Percentiles rank a stretch among this genome's conserved stretches.
phyloP scores from a whole-genome alignment of 2,113 vertebrate species.

The Strix uralensis region DNA sequence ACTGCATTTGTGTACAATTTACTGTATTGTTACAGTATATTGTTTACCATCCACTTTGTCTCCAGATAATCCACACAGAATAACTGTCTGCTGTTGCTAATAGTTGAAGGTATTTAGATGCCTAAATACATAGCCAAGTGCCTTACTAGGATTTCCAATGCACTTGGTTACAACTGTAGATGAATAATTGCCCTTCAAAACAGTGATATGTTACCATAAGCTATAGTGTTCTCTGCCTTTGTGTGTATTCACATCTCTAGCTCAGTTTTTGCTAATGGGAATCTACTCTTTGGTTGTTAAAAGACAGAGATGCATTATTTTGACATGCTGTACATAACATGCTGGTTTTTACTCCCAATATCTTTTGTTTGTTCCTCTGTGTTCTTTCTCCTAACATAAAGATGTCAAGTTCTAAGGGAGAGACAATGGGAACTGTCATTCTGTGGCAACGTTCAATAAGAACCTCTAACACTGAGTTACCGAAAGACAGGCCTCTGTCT shows the following conservation, averaged over 20 bases:
- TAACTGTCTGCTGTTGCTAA: background rate
- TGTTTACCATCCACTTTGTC: background rate
- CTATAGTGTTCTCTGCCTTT: background rate
- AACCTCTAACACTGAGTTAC: background rate
- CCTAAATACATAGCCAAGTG: background rate
- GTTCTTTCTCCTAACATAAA: background rate
- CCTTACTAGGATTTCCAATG: background rate
- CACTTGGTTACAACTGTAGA: background rate
- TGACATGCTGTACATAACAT: background rate
- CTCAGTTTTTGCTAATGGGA: background rate
- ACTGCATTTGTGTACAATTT: background rate
- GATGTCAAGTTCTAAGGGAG: background rate
- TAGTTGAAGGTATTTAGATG: background rate
- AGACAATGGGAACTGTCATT: background rate
- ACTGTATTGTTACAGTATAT: background rate
- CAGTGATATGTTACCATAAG: background rate
- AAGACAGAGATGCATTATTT: background rate
- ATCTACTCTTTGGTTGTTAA: background rate
- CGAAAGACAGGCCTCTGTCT: background rate
- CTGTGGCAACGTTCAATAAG: fast-evolving
- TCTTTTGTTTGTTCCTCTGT: background rate
- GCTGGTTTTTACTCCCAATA: background rate
- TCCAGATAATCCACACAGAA: background rate
- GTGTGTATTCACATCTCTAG: background rate
- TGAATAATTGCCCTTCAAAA: background rate